A percentile compares a stretch with the other conserved stretches of the same genome.
Conservation (phyloP, 2,888 invertebrate genomes). For the Gasteruption jaculator region DNA sequence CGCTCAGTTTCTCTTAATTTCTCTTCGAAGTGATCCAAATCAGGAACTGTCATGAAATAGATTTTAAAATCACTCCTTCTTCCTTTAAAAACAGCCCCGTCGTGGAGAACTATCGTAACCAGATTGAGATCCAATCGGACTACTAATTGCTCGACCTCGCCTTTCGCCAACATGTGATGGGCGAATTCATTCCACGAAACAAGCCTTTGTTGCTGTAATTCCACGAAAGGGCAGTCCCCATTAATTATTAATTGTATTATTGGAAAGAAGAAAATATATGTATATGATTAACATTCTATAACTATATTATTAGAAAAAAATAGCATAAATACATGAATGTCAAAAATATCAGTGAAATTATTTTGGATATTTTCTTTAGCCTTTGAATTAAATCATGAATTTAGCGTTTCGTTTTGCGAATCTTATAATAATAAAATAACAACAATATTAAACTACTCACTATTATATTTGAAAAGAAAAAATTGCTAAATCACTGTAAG, state of each 20-base stretch:
- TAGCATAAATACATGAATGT: too few species aligned
- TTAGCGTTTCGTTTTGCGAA: too few species aligned
- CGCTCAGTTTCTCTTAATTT: conserved; percentile 83
- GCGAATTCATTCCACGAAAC: conserved; percentile 97
- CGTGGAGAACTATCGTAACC: conserved; percentile 78
- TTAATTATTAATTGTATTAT: conserved; percentile 1
- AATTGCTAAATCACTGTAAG: too few species aligned
- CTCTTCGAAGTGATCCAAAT: conserved; percentile 82
- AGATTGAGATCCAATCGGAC: conserved; percentile 81
- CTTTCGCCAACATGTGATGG: conserved; percentile 88
- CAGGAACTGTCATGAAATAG: conserved; percentile 81
- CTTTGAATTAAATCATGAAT: too few species aligned
- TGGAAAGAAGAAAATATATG: neutral
- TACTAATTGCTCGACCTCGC: conserved; percentile 86
- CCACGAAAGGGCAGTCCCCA: too few species aligned
- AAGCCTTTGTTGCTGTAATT: too few species aligned
- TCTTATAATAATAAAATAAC: too few species aligned
- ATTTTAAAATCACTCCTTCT: conserved; percentile 64
- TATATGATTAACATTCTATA: neutral
- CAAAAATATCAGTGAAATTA: neutral
- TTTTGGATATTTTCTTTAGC: too few species aligned
- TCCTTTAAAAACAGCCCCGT: conserved; percentile 84
- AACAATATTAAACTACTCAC: too few species aligned
- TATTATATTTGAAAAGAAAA: too few species aligned
- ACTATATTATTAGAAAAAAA: too few species aligned